Conservation (phyloP, 37 sponge, comb jelly and placozoan genomes). For the Theonella swinhoei region DNA sequence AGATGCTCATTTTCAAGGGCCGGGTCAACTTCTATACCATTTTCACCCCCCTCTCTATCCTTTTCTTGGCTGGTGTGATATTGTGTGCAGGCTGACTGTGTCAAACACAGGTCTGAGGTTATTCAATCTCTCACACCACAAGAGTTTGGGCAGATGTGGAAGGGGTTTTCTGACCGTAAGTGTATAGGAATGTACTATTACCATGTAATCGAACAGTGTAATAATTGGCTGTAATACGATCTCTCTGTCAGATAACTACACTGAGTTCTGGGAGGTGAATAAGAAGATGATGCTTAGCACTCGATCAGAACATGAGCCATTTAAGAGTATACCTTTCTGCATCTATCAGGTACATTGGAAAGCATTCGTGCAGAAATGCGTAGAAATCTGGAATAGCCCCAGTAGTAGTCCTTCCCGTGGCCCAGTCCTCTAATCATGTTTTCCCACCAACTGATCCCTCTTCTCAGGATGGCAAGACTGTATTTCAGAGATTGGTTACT, state of each 20-base stretch:
- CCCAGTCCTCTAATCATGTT: too few species aligned
- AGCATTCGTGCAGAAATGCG: not conserved
- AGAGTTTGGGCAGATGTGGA: constrained; percentile 79
- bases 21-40: too few species aligned
- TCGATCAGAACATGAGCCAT: constrained; percentile 56
- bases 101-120: constrained; percentile 76
- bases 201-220: not conserved
- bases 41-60: too few species aligned
- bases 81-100: constrained; percentile 84
- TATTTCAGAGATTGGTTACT: constrained; percentile 32
- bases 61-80: too few species aligned
- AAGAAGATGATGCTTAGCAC: constrained; percentile 80
- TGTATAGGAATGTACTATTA: not conserved
- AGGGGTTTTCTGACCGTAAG: constrained; percentile 51
- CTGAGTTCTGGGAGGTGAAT: constrained; percentile 82
- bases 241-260: constrained; percentile 82
- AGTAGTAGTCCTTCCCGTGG: too few species aligned
- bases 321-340: constrained; percentile 78
- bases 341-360: constrained; percentile 61
- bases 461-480: constrained; percentile 26
- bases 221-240: too few species aligned
- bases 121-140: constrained; percentile 59
- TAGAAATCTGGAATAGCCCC: too few species aligned
- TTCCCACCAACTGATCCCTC: too few species aligned
- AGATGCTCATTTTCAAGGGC: too few species aligned